phyloP scores from a whole-genome alignment of 2,113 vertebrate species.

The Rhabdornis inornatus region DNA sequence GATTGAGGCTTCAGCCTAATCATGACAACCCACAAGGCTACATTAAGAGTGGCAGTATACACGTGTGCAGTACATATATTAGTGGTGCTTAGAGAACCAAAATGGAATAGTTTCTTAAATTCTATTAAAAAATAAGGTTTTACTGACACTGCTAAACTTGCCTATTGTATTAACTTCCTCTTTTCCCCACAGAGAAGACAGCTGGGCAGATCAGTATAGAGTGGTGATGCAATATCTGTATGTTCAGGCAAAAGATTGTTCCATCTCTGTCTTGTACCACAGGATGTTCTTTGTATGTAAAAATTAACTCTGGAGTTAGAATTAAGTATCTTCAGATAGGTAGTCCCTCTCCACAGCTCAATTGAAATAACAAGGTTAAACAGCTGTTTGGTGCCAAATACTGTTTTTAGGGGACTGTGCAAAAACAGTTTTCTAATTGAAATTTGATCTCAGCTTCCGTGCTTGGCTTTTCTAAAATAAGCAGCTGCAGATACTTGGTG shows the following conservation, averaged over 20 bases:
- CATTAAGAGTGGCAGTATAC: not conserved
- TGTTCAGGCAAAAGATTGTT: not conserved
- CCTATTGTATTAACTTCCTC: not conserved
- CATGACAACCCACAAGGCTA: not conserved
- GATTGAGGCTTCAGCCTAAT: not conserved
- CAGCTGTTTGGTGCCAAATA: not conserved
- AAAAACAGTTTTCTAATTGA: not conserved
- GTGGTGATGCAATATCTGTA: not conserved
- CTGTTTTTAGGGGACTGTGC: not conserved
- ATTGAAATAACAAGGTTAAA: not conserved
- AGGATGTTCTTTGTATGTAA: not conserved
- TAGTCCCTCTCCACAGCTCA: not conserved
- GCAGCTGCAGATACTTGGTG: not conserved
- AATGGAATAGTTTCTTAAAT: not conserved
- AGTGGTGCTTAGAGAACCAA: not conserved
- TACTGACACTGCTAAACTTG: not conserved
- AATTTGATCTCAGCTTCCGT: not conserved
- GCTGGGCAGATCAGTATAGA: not conserved
- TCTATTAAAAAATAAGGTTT: not conserved
- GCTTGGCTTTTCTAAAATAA: not conserved
- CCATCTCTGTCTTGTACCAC: not conserved
- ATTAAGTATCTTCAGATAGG: not conserved
- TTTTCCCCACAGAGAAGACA: not conserved
- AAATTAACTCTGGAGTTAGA: not conserved
- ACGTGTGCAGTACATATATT: not conserved